phyloP scores from a whole-genome alignment of 2,113 vertebrate species.

The Willisornis vidua region DNA sequence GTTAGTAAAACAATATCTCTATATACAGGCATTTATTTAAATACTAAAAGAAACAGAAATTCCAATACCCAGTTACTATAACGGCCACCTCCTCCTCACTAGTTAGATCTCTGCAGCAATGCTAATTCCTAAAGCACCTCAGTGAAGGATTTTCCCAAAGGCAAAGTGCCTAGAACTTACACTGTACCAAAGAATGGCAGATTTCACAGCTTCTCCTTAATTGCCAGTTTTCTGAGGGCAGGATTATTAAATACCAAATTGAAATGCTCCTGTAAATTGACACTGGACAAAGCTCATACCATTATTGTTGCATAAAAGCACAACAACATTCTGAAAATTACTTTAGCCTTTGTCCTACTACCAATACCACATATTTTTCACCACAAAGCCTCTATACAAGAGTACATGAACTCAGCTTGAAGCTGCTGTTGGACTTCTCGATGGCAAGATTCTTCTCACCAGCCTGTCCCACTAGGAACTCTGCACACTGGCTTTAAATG shows the following conservation, averaged over 20 bases:
- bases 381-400: not conserved
- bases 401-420: not conserved
- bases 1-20: not conserved
- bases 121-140: not conserved
- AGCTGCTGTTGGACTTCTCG: not conserved
- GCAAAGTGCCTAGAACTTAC: not conserved
- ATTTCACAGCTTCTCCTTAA: not conserved
- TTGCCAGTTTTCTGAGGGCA: not conserved
- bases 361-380: not conserved
- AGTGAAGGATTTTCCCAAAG: not conserved
- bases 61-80: not conserved
- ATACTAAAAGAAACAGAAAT: not conserved
- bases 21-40: not conserved
- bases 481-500: not conserved
- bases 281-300: not conserved
- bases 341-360: not conserved
- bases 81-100: not conserved
- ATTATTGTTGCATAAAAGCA: not conserved
- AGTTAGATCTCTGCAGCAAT: not conserved
- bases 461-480: not conserved
- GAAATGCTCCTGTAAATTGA: not conserved
- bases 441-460: not conserved
- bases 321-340: not conserved
- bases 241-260: not conserved
- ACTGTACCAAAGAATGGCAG: not conserved